Evolutionary conservation across 92 coral and sea anemone species (phyloP).

Genomic region (Diadumene lineata): DNA sequence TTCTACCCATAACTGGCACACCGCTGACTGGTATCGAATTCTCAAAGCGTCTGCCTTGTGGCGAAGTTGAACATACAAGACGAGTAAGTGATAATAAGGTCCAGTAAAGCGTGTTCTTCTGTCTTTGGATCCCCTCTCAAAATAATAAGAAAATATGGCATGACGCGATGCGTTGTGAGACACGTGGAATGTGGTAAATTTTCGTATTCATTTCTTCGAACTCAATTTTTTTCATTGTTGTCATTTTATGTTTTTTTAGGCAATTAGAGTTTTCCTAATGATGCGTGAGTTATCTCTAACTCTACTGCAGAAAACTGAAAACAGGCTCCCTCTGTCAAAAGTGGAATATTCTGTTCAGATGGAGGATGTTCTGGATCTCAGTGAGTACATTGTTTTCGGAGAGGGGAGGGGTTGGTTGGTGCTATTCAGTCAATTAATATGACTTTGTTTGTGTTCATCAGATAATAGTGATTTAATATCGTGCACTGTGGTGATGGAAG

Average conservation of each 20-base stretch:
- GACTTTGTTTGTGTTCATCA: conserved; percentile 31
- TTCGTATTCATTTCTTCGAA: too few relatives aligned
- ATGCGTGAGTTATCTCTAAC: conserved; percentile 92
- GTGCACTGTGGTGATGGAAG: conserved; percentile 88
- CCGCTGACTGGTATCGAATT: conserved; percentile 99
- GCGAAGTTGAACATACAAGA: conserved; percentile 97
- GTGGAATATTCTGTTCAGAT: conserved; percentile 94
- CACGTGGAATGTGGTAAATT: background rate
- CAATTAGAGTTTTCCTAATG: conserved; percentile 91
- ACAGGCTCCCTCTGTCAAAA: conserved; percentile 91
- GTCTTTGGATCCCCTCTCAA: too few relatives aligned
- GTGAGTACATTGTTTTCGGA: conserved; percentile 54
- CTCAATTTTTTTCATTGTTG: too few relatives aligned
- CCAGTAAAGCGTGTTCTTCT: too few relatives aligned
- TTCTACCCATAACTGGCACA: conserved; percentile 92
- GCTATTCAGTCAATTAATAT: background rate
- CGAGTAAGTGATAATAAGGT: conserved; percentile 46
- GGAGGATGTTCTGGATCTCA: conserved; percentile 92
- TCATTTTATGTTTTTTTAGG: conserved; percentile 48
- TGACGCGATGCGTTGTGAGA: too few relatives aligned
- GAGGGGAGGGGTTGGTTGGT: background rate
- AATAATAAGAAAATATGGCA: too few relatives aligned
- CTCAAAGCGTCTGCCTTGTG: conserved; percentile 96
- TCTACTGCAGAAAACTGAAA: conserved; percentile 72
- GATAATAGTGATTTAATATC: conserved; percentile 98